These are phyloP conservation scores for Cryptus viduatorius DNA, from an alignment of 2,888 invertebrate species.

Conservation along the genomic window DNA sequence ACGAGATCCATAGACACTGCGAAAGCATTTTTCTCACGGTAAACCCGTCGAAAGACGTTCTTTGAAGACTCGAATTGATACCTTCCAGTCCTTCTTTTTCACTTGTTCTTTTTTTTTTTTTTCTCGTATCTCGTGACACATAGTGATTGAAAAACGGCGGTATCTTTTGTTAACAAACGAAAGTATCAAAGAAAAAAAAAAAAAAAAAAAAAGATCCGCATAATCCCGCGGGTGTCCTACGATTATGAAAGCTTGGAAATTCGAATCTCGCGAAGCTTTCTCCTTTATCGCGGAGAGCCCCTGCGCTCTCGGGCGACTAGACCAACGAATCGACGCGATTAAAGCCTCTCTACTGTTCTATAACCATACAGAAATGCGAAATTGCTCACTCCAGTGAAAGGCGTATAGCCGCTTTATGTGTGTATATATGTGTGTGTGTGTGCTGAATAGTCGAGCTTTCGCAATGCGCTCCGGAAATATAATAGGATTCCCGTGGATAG, in stretches of 20 bases:
- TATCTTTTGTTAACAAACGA: neutral
- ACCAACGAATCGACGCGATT: slow-evolving; percentile 57
- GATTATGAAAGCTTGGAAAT: slow-evolving; percentile 51
- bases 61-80: neutral
- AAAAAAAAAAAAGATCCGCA: neutral
- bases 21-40: neutral
- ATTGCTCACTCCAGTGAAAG: slow-evolving; percentile 27
- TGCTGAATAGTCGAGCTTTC: slow-evolving; percentile 38
- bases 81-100: neutral
- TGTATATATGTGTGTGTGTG: neutral
- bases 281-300: slow-evolving; percentile 26
- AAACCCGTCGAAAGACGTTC: neutral
- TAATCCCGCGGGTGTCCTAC: slow-evolving; percentile 8
- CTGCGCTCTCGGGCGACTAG: slow-evolving; percentile 9
- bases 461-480: slow-evolving; percentile 39
- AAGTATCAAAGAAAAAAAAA: slow-evolving; percentile 13
- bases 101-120: neutral
- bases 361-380: slow-evolving; percentile 24
- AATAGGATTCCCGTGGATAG: slow-evolving; percentile 53
- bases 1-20: neutral
- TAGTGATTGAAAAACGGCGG: neutral
- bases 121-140: neutral
- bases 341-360: slow-evolving; percentile 36
- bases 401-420: neutral
- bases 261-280: slow-evolving; percentile 11